Conservation (phyloP, 2,888 invertebrate species). For the Euphydryas editha region DNA sequence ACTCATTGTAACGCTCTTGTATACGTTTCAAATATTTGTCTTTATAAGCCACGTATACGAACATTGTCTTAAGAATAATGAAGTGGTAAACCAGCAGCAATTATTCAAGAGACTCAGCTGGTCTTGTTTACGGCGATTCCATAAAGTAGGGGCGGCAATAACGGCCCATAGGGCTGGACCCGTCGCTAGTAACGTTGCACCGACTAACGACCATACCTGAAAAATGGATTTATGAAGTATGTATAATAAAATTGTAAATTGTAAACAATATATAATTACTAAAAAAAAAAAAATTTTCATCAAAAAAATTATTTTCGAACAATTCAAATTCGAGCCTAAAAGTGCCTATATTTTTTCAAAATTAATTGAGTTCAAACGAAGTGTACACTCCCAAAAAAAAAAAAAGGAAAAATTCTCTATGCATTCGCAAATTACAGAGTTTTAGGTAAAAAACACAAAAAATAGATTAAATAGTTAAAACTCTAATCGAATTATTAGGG, state of each 20-base stretch:
- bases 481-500: too few species aligned
- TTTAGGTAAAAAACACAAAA: too few species aligned
- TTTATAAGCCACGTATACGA: slow-evolving; percentile 48
- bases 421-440: too few species aligned
- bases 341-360: too few species aligned
- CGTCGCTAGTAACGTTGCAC: slow-evolving; percentile 85
- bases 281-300: neutral
- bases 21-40: neutral
- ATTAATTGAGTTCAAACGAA: too few species aligned
- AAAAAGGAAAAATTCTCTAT: too few species aligned
- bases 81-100: slow-evolving; percentile 89
- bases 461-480: too few species aligned
- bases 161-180: slow-evolving; percentile 88
- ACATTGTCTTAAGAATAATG: slow-evolving; percentile 89
- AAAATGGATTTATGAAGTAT: slow-evolving; percentile 3
- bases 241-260: neutral
- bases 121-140: slow-evolving; percentile 73
- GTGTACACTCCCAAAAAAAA: too few species aligned
- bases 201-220: slow-evolving; percentile 89
- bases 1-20: neutral
- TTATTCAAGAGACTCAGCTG: slow-evolving; percentile 71
- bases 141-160: slow-evolving; percentile 85
- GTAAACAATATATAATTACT: neutral
- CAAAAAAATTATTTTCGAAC: too few species aligned
- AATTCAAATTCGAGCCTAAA: too few species aligned